Conservation (phyloP, 2,888 invertebrate genomes). For the Limnephilus lunatus region DNA sequence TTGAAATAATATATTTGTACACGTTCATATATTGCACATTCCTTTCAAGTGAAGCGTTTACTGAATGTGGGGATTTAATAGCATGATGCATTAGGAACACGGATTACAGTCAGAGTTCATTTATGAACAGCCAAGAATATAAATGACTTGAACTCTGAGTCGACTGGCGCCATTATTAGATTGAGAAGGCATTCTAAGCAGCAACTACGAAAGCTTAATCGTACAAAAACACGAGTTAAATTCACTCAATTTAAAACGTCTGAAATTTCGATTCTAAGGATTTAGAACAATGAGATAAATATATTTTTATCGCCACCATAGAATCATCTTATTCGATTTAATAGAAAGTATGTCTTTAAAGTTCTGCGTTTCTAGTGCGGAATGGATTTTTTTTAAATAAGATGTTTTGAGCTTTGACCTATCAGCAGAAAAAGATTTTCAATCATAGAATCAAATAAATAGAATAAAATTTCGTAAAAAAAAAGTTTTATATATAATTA, state of each 20-base stretch:
- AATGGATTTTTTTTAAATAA: not conserved
- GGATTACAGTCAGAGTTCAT: constrained; percentile 19
- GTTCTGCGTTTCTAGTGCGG: not conserved
- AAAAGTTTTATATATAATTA: too few relatives aligned
- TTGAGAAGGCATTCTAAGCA: not conserved
- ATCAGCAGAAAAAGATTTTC: not conserved
- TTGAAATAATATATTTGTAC: constrained; percentile 15
- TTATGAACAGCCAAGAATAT: constrained; percentile 23
- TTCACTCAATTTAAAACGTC: not conserved
- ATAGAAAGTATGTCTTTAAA: not conserved
- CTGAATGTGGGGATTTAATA: constrained; percentile 17
- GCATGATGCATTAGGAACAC: constrained; percentile 33
- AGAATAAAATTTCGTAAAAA: too few relatives aligned
- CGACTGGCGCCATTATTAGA: not conserved
- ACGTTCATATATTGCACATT: constrained; percentile 13
- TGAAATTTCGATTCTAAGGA: too few relatives aligned
- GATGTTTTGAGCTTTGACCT: not conserved
- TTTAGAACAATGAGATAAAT: too few relatives aligned
- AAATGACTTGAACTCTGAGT: constrained; percentile 16
- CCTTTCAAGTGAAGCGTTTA: constrained; percentile 28
- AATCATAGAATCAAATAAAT: not conserved
- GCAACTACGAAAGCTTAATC: not conserved
- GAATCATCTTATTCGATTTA: not conserved
- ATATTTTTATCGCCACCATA: not conserved
- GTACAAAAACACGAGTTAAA: not conserved